Evolutionary conservation across 2,888 invertebrate genomes (phyloP).

Genomic region (Melieria picta): DNA sequence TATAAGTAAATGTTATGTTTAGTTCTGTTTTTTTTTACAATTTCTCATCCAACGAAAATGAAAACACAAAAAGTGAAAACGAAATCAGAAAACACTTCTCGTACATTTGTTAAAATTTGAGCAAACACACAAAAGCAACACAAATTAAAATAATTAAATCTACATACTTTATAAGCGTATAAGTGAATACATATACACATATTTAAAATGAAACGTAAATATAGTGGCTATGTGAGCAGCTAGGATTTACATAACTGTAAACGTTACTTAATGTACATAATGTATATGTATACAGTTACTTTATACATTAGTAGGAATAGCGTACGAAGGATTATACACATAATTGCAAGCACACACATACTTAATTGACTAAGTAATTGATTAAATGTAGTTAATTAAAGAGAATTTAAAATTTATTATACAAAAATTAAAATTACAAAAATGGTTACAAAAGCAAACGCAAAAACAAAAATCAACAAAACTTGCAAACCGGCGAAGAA

Average conservation of each 20-base stretch:
- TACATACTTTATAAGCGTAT: constrained; percentile 11
- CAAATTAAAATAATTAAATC: not conserved
- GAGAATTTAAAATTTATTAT: too few relatives aligned
- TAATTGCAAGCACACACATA: constrained; percentile 22
- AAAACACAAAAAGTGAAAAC: not conserved
- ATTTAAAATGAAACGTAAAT: constrained; percentile 18
- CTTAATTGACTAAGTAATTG: constrained; percentile 25
- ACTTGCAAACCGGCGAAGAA: not conserved
- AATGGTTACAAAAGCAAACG: too few relatives aligned
- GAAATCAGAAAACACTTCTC: not conserved
- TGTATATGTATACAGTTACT: constrained; percentile 29
- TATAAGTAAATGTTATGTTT: too few relatives aligned
- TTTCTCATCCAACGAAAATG: not conserved
- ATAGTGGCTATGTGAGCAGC: constrained; percentile 6
- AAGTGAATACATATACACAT: not conserved
- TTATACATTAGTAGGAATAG: constrained; percentile 16
- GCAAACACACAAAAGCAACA: constrained; percentile 13
- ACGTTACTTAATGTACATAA: constrained; percentile 16
- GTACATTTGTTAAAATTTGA: not conserved
- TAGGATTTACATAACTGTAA: not conserved
- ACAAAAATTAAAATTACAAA: too few relatives aligned
- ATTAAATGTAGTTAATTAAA: constrained; percentile 28
- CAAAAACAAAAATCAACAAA: not conserved
- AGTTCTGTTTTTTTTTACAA: too few relatives aligned
- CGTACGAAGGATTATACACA: not conserved